These are phyloP conservation scores for Porites lobata DNA, from an alignment of 92 coral and sea anemone genomes.

Conservation along the genomic window DNA sequence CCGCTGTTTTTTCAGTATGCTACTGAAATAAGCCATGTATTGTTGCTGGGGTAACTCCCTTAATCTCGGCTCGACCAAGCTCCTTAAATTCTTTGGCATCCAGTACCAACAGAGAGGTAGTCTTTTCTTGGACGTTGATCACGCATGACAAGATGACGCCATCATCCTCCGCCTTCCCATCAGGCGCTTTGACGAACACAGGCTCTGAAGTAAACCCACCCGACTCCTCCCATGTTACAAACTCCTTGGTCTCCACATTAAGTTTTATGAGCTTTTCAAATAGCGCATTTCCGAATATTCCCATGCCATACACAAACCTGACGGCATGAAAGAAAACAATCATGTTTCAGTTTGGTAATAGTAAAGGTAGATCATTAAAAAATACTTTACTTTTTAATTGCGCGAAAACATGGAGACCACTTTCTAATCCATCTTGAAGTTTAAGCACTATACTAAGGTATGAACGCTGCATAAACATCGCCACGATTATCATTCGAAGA, in stretches of 20 bases:
- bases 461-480: too few species aligned
- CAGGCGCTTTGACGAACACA: constrained; percentile 84
- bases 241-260: constrained; percentile 70
- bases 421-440: too few species aligned
- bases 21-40: constrained; percentile 75
- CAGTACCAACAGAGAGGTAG: constrained; percentile 77
- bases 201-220: constrained; percentile 84
- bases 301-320: constrained; percentile 71
- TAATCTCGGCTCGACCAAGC: constrained; percentile 81
- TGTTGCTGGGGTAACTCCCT: constrained; percentile 67
- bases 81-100: constrained; percentile 82
- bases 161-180: constrained; percentile 81
- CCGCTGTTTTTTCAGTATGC: neutral
- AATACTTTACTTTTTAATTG: too few species aligned
- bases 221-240: constrained; percentile 73
- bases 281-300: neutral
- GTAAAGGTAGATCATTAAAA: too few species aligned
- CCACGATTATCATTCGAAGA: too few species aligned
- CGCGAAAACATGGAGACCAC: too few species aligned
- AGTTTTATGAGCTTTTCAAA: constrained; percentile 68
- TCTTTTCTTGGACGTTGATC: constrained; percentile 66
- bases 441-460: too few species aligned
- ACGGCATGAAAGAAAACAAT: neutral
- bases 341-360: too few species aligned
- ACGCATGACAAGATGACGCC: constrained; percentile 86